Conservation (phyloP, 2,113 vertebrate genomes). For the Pseudorasbora parva region DNA sequence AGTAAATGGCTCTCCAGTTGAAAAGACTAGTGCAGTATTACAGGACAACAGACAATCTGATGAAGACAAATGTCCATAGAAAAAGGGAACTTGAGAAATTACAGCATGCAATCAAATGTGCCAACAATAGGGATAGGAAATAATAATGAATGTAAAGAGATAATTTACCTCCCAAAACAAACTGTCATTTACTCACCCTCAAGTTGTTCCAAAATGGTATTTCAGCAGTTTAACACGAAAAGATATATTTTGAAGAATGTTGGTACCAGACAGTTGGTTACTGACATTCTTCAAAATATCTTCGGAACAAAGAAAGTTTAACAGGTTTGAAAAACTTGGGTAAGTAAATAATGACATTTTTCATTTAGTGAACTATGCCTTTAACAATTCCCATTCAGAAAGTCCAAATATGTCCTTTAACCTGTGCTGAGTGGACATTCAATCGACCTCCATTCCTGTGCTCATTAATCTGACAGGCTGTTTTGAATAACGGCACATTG, state of each 20-base stretch:
- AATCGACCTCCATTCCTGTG: background rate
- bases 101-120: background rate
- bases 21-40: constrained; percentile 2
- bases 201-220: no score
- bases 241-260: no score
- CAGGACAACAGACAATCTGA: background rate
- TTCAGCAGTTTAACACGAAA: no score
- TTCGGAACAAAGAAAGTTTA: no score
- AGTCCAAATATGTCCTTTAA: background rate
- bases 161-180: no score
- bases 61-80: background rate
- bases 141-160: background rate
- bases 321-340: no score
- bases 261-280: no score
- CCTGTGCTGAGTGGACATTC: constrained; percentile 12
- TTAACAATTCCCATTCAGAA: background rate
- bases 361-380: no score
- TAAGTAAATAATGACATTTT: no score
- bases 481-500: constrained; percentile 2
- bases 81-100: background rate
- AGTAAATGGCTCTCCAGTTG: constrained; percentile 15
- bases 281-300: no score
- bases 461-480: constrained; percentile 27
- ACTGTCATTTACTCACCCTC: no score
- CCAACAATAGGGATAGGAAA: background rate